Evolutionary conservation across 2,113 vertebrate genomes (phyloP).

Genomic region (Crotalus horridus): DNA sequence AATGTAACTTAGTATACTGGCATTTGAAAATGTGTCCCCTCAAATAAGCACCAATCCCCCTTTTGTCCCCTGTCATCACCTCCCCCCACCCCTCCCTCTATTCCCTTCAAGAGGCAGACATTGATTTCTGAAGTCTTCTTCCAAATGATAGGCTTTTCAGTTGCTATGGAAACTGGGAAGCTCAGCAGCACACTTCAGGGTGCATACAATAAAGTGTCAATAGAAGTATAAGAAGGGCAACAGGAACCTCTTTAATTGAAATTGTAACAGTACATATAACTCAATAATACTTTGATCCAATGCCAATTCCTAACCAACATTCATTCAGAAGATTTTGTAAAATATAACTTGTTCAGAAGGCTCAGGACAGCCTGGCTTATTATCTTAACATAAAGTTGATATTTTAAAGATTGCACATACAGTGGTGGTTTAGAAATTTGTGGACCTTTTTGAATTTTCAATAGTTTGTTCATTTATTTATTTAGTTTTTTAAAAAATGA

Average conservation of each 20-base stretch:
- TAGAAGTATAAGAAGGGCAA: constrained; percentile 43
- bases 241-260: constrained; percentile 33
- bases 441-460: neutral
- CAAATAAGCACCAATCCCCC: neutral
- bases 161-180: constrained; percentile 58
- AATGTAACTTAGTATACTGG: neutral
- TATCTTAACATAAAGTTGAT: constrained; percentile 21
- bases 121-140: constrained; percentile 18
- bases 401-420: neutral
- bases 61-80: neutral
- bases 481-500: neutral
- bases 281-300: constrained; percentile 23
- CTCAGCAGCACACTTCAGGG: constrained; percentile 48
- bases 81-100: neutral
- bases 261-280: constrained; percentile 12
- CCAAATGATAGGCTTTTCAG: constrained; percentile 43
- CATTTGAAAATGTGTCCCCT: constrained; percentile 8
- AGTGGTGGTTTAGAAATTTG: neutral
- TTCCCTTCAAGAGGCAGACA: neutral
- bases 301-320: constrained; percentile 27
- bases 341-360: constrained; percentile 19
- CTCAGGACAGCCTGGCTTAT: neutral
- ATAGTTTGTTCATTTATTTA: neutral
- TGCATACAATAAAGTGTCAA: constrained; percentile 35
- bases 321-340: neutral